Evolutionary conservation across 2,113 vertebrate genomes (phyloP).

Genomic region (Saguinus midas): DNA sequence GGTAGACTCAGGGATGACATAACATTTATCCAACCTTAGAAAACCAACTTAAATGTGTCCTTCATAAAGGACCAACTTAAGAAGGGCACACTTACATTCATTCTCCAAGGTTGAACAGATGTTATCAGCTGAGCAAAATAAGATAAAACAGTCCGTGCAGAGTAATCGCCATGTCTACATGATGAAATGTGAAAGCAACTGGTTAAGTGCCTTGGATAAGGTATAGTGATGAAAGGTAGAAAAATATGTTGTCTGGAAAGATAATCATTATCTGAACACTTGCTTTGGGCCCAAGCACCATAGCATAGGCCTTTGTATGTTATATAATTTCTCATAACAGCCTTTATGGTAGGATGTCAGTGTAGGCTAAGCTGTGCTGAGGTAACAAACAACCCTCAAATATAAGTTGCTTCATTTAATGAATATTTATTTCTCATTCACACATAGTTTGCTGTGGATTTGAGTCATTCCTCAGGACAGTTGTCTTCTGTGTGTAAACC

Average conservation of each 20-base stretch:
- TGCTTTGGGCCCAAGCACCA: background rate
- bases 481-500: background rate
- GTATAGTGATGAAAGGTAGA: rapidly evolving
- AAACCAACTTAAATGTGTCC: no score
- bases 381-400: background rate
- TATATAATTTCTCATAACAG: background rate
- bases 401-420: background rate
- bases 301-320: background rate
- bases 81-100: background rate
- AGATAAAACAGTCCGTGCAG: background rate
- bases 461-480: background rate
- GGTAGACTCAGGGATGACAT: background rate
- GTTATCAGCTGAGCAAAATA: background rate
- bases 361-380: background rate
- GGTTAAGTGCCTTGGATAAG: background rate
- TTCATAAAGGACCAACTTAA: background rate
- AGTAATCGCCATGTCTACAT: background rate
- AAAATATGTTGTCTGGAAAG: background rate
- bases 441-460: background rate
- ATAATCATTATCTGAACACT: background rate
- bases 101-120: background rate
- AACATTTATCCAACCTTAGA: background rate
- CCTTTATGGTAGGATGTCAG: no score
- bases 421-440: background rate
- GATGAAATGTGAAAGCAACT: background rate